Base-by-base conservation (phyloP, 92 coral and sea anemone species). In the Phenganax subtilis region DNA sequence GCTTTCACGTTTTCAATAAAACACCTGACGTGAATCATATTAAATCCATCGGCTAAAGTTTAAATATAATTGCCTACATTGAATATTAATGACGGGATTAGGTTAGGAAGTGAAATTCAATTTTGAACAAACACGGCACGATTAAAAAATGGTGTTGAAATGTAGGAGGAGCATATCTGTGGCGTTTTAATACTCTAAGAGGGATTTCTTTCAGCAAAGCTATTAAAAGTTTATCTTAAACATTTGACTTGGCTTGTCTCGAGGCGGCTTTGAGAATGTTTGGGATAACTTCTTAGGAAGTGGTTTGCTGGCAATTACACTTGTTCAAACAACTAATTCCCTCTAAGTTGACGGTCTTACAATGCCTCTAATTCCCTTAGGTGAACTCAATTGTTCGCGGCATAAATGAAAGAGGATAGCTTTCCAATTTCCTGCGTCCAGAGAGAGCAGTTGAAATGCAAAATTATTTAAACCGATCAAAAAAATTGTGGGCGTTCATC, bases 371-470 rank as follows among this genome's bases (percentile, higher is more conserved):
- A 77, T 64, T 63, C 74, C 73, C 53, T 73, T 12, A 54, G 52
- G 37, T 54, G 16, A 79, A 52, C 57, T 63, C 83, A 79, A 79
- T 79, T 79, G 61, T 28, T 79, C 55, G 60, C 83, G 83, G 83
- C 62, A 64, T 9, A 79, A 79, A 79, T 79, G 72, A 79, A 79
- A 79, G 83, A 30, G 54, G 28, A 51, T 51, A 77, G 60, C 51
- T 60, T 64, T 52, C 72, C 53, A 79, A 79, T 79, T 79, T 79
- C 83, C 83, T 79, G 83, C n/a, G 61, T 15, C 51, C 9, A 0
- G 5, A 8, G 15, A 0, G 5, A 8, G 15, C 58, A 60, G 54
- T 25, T 51, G 61, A 55, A 63, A 77, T 51, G 47, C 64, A 79
- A 79, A 51, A 79, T 54, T 15, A 54, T 79, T 5, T 79, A 54